Evolutionary conservation across 2,888 invertebrate species (phyloP).

Genomic region (Andrena fulva): DNA sequence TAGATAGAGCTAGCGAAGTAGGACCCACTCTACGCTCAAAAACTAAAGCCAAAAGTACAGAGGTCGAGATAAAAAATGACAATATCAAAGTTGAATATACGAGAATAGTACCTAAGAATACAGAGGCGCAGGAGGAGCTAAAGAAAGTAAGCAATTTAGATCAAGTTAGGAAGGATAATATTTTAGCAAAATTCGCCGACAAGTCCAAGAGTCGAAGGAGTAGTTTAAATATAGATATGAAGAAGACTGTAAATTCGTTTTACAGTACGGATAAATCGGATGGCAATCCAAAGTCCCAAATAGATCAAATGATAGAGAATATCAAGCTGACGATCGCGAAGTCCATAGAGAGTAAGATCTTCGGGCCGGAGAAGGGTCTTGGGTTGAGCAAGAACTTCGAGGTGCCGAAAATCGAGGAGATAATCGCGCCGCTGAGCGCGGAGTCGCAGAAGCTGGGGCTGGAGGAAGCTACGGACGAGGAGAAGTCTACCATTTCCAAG

Average conservation of each 20-base stretch:
- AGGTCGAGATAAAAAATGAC: slow-evolving; percentile 70
- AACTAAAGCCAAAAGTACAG: slow-evolving; percentile 80
- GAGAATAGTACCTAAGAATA: slow-evolving; percentile 55
- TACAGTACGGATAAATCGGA: slow-evolving; percentile 77
- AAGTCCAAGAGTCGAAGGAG: slow-evolving; percentile 79
- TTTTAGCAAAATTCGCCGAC: slow-evolving; percentile 73
- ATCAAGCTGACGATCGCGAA: slow-evolving; percentile 82
- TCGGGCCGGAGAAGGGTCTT: slow-evolving; percentile 77
- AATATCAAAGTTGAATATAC: slow-evolving; percentile 65
- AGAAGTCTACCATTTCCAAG: slow-evolving; percentile 73
- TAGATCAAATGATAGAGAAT: slow-evolving; percentile 83
- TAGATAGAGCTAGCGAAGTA: slow-evolving; percentile 74
- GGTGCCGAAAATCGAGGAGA: slow-evolving; percentile 80
- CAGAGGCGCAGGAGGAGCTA: slow-evolving; percentile 59
- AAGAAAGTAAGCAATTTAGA: slow-evolving; percentile 71
- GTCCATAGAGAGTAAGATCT: slow-evolving; percentile 81
- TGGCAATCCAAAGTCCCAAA: slow-evolving; percentile 76
- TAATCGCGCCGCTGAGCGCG: slow-evolving; percentile 80
- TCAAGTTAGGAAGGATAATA: slow-evolving; percentile 75
- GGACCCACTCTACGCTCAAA: slow-evolving; percentile 82
- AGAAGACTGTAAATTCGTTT: slow-evolving; percentile 79
- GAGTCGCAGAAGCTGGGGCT: slow-evolving; percentile 79
- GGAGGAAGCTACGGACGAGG: slow-evolving; percentile 74
- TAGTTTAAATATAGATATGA: slow-evolving; percentile 81
- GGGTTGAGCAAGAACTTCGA: slow-evolving; percentile 79